Percentiles rank a stretch among this genome's conserved stretches.
Conservation (phyloP, 1,140 invertebrate species). For the Drosophila truncata region DNA sequence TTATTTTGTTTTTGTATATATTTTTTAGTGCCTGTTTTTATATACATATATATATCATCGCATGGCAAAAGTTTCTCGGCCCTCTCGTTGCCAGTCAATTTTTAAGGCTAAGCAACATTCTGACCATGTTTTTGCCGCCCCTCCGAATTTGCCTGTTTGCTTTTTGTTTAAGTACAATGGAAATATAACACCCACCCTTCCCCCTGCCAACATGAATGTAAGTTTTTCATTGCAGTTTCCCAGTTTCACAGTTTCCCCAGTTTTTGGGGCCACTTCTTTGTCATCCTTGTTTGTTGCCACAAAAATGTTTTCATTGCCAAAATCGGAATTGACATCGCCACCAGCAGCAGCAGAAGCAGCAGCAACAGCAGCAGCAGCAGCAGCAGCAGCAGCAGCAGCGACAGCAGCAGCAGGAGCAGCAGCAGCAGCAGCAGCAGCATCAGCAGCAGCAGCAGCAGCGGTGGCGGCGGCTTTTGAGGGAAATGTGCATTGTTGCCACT, state of each 20-base stretch:
- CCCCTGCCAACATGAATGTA: conserved; percentile 28
- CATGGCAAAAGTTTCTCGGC: conserved; percentile 25
- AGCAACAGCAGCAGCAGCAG: neutral
- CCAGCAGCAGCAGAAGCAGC: neutral
- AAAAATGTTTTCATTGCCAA: conserved; percentile 65
- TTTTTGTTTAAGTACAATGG: conserved; percentile 68
- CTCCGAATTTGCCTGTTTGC: conserved; percentile 17
- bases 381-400: neutral
- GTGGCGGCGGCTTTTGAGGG: conserved; percentile 19
- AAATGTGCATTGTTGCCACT: conserved; percentile 6
- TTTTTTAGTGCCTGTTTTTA: conserved; percentile 13
- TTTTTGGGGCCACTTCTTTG: conserved; percentile 53
- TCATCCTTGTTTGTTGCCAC: conserved; percentile 54
- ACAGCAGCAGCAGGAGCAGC: conserved; percentile 33
- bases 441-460: neutral
- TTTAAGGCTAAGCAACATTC: conserved; percentile 22
- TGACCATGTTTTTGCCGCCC: conserved; percentile 27
- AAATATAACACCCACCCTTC: conserved; percentile 16
- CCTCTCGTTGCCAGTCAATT: conserved; percentile 25
- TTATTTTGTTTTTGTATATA: conserved; percentile 3
- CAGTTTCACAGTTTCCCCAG: conserved; percentile 38
- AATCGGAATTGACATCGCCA: conserved; percentile 58
- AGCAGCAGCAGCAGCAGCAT: neutral
- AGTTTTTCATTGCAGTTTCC: conserved; percentile 63
- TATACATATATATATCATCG: conserved; percentile 10